Conservation (phyloP, 1,140 invertebrate genomes). For the Pseudomyrmex pallidus region DNA sequence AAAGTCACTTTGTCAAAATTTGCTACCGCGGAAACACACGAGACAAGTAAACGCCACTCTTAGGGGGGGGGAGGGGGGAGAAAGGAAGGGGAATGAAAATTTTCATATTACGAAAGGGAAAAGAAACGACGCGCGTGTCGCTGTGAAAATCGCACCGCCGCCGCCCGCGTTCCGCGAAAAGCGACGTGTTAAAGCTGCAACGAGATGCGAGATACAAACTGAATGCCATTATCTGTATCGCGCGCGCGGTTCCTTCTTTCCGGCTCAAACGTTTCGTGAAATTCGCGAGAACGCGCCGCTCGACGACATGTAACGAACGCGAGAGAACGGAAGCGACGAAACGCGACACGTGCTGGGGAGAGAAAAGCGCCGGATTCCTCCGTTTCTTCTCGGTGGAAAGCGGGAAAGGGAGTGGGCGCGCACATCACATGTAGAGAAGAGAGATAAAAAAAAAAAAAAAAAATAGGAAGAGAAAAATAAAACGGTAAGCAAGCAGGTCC, state of each 20-base stretch:
- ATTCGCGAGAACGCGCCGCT: slow-evolving; percentile 56
- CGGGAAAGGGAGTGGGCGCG: background rate
- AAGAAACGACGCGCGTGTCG: background rate
- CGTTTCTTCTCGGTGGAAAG: slow-evolving; percentile 44
- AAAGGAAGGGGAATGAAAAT: background rate
- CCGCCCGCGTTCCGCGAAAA: background rate
- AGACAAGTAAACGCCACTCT: background rate
- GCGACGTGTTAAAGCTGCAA: slow-evolving; percentile 24
- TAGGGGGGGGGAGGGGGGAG: background rate
- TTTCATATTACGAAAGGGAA: background rate
- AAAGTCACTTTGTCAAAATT: background rate
- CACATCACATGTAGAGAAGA: background rate
- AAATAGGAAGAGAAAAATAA: slow-evolving; percentile 15
- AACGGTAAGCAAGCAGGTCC: slow-evolving; percentile 46
- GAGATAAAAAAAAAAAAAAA: slow-evolving; percentile 26
- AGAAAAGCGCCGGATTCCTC: slow-evolving; percentile 19
- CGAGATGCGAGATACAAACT: slow-evolving; percentile 32
- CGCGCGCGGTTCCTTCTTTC: slow-evolving; percentile 10
- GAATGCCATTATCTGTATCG: slow-evolving; percentile 42
- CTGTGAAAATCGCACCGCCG: background rate
- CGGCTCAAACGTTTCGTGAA: slow-evolving; percentile 45
- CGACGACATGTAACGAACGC: slow-evolving; percentile 47
- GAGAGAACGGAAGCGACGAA: slow-evolving; percentile 1
- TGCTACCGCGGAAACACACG: background rate
- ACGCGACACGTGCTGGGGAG: slow-evolving; percentile 45